Percentiles rank a stretch among this genome's conserved stretches.
Evolutionary conservation across 2,888 invertebrate species (phyloP).

Genomic region (Bugula neritina): DNA sequence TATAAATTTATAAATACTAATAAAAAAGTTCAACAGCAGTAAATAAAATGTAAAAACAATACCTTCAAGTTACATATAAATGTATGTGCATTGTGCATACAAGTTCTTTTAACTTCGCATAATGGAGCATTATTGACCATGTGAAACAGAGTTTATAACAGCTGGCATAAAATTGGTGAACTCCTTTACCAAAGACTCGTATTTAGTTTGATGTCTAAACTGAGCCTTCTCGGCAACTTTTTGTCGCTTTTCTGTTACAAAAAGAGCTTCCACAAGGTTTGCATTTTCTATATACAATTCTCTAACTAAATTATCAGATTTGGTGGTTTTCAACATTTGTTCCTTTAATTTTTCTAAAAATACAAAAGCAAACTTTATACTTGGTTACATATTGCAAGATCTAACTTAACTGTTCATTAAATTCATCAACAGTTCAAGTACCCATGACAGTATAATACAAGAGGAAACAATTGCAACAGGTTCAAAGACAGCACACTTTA

Average conservation of each 20-base stretch:
- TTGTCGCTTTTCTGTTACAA: constrained; percentile 25
- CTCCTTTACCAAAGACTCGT: not conserved
- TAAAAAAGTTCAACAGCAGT: too few species aligned
- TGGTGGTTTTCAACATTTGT: constrained; percentile 6
- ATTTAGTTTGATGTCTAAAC: not conserved
- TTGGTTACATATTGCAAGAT: not conserved
- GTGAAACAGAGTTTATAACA: not conserved
- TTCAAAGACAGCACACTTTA: too few species aligned
- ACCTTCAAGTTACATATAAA: too few species aligned
- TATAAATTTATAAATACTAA: too few species aligned
- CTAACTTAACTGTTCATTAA: too few species aligned
- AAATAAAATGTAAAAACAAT: too few species aligned
- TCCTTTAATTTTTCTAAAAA: constrained; percentile 1
- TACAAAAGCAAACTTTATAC: not conserved
- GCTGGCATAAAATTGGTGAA: constrained; percentile 19
- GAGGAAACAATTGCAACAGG: too few species aligned
- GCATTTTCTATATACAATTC: constrained; percentile 26
- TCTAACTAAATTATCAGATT: constrained; percentile 12
- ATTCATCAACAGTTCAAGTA: too few species aligned
- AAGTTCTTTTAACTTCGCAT: too few species aligned
- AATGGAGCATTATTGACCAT: too few species aligned
- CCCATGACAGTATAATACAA: too few species aligned
- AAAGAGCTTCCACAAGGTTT: constrained; percentile 20
- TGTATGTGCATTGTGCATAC: too few species aligned
- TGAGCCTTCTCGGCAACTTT: constrained; percentile 10